Base-by-base conservation (phyloP, 2,113 vertebrate species). In the Chunga burmeisteri region DNA sequence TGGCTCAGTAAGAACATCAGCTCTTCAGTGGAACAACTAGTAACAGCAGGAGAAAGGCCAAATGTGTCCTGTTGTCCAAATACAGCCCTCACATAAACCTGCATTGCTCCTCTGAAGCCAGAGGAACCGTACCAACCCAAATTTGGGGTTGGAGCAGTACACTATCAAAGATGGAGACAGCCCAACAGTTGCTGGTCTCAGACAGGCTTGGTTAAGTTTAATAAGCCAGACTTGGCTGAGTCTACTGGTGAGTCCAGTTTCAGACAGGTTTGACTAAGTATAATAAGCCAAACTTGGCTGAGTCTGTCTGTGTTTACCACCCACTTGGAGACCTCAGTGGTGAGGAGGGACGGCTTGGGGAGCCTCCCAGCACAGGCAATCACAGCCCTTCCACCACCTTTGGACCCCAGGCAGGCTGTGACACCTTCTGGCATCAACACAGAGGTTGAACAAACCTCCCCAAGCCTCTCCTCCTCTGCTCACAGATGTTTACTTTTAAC, bases 231-330 rank as follows among this genome's bases (percentile, higher is more conserved):
- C 46, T 81, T 88, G 93, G 71, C 81, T n/a, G 27, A 73, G 42
- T 4, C 6, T 47, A 7, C 85, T 17, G n/a, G 79, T 10, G 47
- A 74, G 56, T n/a, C 83, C 55, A 50, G 89, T 91, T 96, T 74
- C 91, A 94, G 75, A 91, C 91, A 84, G 93, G 94, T 91, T 93
- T 94, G 86, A 22, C 77, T 4, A 3, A 59, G 72, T 46, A 29
- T 14, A 30, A 58, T 34, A 68, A 93, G 65, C 32, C 89, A 67
- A 74, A 49, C 47, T 17, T 58, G 88, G 72, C 72, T 16, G 66
- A n/a, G 25, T 6, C 46, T 78, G 0, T 6, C 38, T 2, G 27
- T 18, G 36, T 17, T 89, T 44, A 27, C 68, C 88, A 81, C 89
- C 86, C 83, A 72, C 65, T 1, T 32, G 55, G 78, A 94, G 62